Conservation (phyloP, 2,113 vertebrate species). For the Charadrius vociferus region DNA sequence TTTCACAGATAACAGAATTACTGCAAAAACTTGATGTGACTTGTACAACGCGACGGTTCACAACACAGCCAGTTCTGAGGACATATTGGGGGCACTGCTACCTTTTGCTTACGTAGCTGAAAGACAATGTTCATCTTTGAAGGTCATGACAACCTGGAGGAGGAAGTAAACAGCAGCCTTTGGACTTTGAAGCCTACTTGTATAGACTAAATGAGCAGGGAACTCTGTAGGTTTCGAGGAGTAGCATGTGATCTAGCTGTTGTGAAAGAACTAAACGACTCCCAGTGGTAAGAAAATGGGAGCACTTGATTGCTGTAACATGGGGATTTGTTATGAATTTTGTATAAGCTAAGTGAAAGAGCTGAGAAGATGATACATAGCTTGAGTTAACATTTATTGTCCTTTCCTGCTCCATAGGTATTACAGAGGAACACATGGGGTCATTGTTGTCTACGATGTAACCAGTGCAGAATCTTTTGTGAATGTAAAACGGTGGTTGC, state of each 20-base stretch:
- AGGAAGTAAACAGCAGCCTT: neutral
- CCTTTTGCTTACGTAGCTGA: neutral
- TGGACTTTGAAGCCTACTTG: neutral
- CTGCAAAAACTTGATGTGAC: neutral
- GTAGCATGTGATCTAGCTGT: neutral
- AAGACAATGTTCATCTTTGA: neutral
- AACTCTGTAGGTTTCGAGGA: neutral
- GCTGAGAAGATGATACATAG: neutral
- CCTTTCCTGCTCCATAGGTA: conserved; percentile 78
- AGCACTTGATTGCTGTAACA: neutral
- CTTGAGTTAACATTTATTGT: neutral
- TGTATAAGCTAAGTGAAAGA: neutral
- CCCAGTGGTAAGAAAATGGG: neutral
- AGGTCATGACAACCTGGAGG: neutral
- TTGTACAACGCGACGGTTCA: neutral
- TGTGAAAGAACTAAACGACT: neutral
- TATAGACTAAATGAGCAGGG: neutral
- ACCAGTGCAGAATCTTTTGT: conserved; percentile 98
- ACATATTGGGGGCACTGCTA: rapidly evolving
- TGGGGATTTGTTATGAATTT: neutral
- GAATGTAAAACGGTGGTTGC: conserved; percentile 98
- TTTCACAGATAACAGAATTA: neutral
- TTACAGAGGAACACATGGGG: conserved; percentile 96
- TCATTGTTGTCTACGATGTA: conserved; percentile 98
- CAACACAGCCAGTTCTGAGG: neutral